Base-by-base conservation (phyloP, 2,797 vertebrate species). In the Podargus strigoides region DNA sequence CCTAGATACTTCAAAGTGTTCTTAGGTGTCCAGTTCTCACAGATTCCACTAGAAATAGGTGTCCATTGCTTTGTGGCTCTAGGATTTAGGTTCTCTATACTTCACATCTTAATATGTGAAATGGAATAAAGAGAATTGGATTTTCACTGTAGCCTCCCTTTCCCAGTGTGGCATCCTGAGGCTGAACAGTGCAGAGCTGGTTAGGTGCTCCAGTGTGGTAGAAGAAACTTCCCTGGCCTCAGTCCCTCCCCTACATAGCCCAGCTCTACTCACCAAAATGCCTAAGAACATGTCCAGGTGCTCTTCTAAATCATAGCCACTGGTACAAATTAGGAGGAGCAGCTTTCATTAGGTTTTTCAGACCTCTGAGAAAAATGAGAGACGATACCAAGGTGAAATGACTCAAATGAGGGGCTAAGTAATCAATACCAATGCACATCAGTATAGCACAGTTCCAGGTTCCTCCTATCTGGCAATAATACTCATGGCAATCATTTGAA, bases 1-100 rank as follows among this genome's bases (percentile, higher is more conserved):
- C 24, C 49, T 42, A 27, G 26, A 14, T 52, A 37, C 10, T 52
- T 50, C 47, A 4, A 42, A 50, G 10, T 26, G 19, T 47, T 75
- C 0, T 0, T 32, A 37, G 28, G 16, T 44, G 9, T 50, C 39
- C n/a, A 60, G 0, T 28, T 88, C 27, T 14, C 26, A 64, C 10
- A 27, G n/a, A 36, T 90, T 72, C 84, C 37, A 74, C 13, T 0
- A 1, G 28, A 7, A 89, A 14, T 18, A 59, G 21, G 22, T 0
- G 0, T 55, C 50, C n/a, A 32, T 58, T 75, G 19, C 27, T 77
- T 76, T 41, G 14, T 6, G 14, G 4, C 34, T 49, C 14, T n/a
- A 30, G 32, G 17, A 39, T 73, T 85, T 69, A 64, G 4, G 50
- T 44, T 53, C 49, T 69, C 8, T 66, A 1, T 62, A 69, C 10